Conservation (phyloP, 2,113 vertebrate genomes). For the Corythornis madagascariensis region DNA sequence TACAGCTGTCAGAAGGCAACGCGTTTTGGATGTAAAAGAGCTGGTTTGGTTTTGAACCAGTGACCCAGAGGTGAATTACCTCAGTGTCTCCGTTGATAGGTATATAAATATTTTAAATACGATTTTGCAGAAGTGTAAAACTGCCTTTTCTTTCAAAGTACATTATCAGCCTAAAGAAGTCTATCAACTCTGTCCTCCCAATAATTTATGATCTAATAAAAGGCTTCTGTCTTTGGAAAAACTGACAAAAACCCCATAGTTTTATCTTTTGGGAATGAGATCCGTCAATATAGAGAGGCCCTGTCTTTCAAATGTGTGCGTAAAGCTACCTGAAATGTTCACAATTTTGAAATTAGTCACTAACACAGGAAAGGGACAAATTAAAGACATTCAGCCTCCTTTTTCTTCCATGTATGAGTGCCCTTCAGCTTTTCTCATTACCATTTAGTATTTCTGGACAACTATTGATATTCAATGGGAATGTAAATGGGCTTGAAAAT, state of each 20-base stretch:
- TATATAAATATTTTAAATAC: constrained; percentile 70
- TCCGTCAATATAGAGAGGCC: not conserved
- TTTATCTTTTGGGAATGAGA: constrained; percentile 56
- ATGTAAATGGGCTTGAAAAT: constrained; percentile 50
- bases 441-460: constrained; percentile 54
- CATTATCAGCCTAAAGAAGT: constrained; percentile 68
- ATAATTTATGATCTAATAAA: constrained; percentile 68
- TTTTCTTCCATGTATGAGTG: constrained; percentile 24
- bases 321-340: not conserved
- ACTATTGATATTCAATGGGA: constrained; percentile 57
- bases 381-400: constrained; percentile 14
- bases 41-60: constrained; percentile 48
- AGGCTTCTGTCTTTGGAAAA: constrained; percentile 56
- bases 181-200: constrained; percentile 64
- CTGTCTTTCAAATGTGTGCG: not conserved
- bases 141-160: constrained; percentile 69
- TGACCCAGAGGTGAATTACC: constrained; percentile 65
- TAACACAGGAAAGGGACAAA: constrained; percentile 10
- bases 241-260: constrained; percentile 30
- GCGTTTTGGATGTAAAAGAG: not conserved
- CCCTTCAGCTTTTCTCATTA: constrained; percentile 59
- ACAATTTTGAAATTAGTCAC: not conserved
- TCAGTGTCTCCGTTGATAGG: constrained; percentile 53
- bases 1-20: not conserved
- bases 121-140: constrained; percentile 70